Evolutionary conservation across 2,113 vertebrate genomes (phyloP).

Genomic region (Axis porcinus): DNA sequence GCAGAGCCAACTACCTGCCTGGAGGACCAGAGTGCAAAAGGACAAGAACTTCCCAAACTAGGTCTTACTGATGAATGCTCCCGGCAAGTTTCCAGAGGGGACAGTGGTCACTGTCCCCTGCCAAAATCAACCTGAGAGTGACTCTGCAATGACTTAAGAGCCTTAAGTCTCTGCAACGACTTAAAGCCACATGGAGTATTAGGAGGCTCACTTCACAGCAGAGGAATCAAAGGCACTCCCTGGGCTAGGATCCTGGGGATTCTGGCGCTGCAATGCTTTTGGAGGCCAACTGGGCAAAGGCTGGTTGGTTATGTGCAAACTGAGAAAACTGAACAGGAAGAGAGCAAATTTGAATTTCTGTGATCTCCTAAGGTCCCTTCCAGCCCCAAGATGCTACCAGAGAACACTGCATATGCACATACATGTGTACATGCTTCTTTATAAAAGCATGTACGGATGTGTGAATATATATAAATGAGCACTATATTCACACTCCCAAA

Average conservation of each 20-base stretch:
- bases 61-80: background rate
- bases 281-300: constrained; percentile 28
- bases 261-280: background rate
- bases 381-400: constrained; percentile 35
- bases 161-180: background rate
- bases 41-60: background rate
- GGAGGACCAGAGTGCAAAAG: background rate
- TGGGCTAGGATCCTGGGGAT: background rate
- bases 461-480: background rate
- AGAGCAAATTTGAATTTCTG: constrained; percentile 17
- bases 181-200: background rate
- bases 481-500: constrained; percentile 38
- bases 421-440: constrained; percentile 37
- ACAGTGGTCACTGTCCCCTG: background rate
- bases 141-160: background rate
- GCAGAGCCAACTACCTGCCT: background rate
- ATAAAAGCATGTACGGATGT: background rate
- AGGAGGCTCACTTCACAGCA: background rate
- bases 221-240: background rate
- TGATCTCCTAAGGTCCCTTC: constrained; percentile 34
- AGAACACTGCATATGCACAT: constrained; percentile 24
- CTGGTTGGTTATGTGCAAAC: constrained; percentile 48
- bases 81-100: background rate
- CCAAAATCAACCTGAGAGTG: background rate
- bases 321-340: constrained; percentile 36